A percentile compares a stretch with the other conserved stretches of the same genome.
Conservation (phyloP, 2,113 vertebrate genomes). For the Podarcis muralis region DNA sequence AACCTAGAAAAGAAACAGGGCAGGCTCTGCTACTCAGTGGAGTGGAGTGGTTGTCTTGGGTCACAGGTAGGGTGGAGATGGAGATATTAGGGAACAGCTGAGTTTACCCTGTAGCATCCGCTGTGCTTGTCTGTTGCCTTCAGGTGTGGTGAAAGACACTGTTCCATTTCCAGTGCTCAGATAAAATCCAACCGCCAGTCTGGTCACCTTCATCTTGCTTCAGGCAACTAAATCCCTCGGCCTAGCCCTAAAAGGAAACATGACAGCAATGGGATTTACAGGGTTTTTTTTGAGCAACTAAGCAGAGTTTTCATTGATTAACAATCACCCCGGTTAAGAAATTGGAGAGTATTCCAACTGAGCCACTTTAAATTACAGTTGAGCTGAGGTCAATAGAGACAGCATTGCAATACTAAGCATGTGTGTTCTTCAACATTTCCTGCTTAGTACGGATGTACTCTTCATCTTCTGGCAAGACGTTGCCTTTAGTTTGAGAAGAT, state of each 20-base stretch:
- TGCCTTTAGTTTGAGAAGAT: not conserved
- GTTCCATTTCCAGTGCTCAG: no score
- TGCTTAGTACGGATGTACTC: not conserved
- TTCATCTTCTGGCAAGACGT: not conserved
- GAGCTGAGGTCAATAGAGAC: not conserved
- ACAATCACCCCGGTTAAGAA: not conserved
- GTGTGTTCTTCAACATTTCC: not conserved
- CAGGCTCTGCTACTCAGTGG: not conserved
- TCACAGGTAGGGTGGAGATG: no score
- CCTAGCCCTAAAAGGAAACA: no score
- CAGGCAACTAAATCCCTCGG: no score
- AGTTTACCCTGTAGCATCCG: no score
- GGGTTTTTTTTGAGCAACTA: not conserved
- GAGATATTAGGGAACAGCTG: no score
- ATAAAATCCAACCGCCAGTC: no score
- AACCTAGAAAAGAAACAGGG: slow-evolving; percentile 5
- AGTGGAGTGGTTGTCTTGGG: no score
- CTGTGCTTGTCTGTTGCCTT: no score
- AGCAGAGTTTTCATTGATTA: not conserved
- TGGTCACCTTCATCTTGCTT: no score
- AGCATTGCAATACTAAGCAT: not conserved
- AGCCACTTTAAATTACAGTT: slow-evolving; percentile 5
- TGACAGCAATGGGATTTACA: not conserved
- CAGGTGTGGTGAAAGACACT: no score
- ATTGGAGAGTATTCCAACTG: not conserved